Evolutionary conservation across 2,888 invertebrate genomes (phyloP).

Genomic region (Platerodrilus igneus): DNA sequence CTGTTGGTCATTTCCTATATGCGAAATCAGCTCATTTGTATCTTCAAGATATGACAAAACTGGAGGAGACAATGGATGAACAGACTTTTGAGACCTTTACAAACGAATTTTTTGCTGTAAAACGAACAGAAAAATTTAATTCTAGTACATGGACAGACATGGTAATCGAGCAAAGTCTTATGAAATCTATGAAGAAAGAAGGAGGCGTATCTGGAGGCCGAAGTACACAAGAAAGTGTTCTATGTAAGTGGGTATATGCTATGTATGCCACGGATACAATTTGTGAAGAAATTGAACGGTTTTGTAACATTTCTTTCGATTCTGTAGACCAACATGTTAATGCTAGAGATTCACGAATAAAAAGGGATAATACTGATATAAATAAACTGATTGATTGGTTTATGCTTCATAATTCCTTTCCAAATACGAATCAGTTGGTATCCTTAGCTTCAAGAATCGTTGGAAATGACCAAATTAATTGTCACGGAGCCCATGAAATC

Average conservation of each 20-base stretch:
- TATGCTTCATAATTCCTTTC: conserved; percentile 27
- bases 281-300: conserved; percentile 32
- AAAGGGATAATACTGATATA: conserved; percentile 9
- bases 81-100: conserved; percentile 30
- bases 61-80: conserved; percentile 33
- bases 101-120: conserved; percentile 28
- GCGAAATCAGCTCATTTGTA: conserved; percentile 34
- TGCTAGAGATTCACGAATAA: conserved; percentile 17
- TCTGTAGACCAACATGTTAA: conserved; percentile 28
- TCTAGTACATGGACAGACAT: conserved; percentile 24
- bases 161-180: conserved; percentile 12
- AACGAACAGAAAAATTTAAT: conserved; percentile 29
- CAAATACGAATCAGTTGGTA: conserved; percentile 9
- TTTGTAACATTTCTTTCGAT: conserved; percentile 25
- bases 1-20: conserved; percentile 36
- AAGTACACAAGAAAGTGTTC: conserved; percentile 30
- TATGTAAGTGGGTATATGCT: conserved; percentile 33
- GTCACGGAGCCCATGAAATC: too few relatives aligned
- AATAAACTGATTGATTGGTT: conserved; percentile 17
- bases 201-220: conserved; percentile 27
- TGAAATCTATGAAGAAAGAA: conserved; percentile 19
- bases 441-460: too few relatives aligned
- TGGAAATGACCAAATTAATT: too few relatives aligned
- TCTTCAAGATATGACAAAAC: conserved; percentile 32
- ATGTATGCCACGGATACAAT: conserved; percentile 29